Conservation (phyloP, 2,888 invertebrate genomes). For the Erpobdella octoculata region DNA sequence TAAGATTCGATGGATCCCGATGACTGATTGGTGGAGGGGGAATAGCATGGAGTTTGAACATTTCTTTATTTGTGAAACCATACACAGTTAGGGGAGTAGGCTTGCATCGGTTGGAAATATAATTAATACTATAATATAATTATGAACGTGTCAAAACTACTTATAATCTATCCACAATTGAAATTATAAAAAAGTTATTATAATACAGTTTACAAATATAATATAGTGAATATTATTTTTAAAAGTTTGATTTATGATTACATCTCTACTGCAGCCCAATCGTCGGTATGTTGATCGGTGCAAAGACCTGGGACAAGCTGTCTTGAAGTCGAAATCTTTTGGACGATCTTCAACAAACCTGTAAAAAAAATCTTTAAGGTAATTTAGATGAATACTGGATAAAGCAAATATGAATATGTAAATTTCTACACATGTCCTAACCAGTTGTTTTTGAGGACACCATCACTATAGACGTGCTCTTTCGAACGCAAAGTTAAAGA, state of each 20-base stretch:
- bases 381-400: too few relatives aligned
- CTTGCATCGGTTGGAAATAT: too few relatives aligned
- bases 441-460: neutral
- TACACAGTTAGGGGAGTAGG: neutral
- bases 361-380: too few relatives aligned
- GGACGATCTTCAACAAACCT: neutral
- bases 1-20: neutral
- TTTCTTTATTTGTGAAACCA: slow-evolving; percentile 1
- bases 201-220: too few relatives aligned
- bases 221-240: too few relatives aligned
- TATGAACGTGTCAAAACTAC: too few relatives aligned
- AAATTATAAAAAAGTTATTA: too few relatives aligned
- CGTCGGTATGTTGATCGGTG: slow-evolving; percentile 4
- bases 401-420: neutral
- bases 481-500: neutral
- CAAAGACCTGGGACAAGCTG: neutral
- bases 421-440: neutral
- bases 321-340: slow-evolving; percentile 10
- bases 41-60: neutral
- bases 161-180: too few relatives aligned
- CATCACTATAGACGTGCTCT: neutral
- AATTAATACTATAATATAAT: too few relatives aligned
- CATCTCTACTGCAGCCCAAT: neutral
- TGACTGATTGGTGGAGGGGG: neutral
- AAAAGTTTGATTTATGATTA: too few relatives aligned